Evolutionary conservation across 1,140 invertebrate genomes (phyloP), one percentile per base, ranked within the genome.

Genomic region (Nebria ingens): DNA sequence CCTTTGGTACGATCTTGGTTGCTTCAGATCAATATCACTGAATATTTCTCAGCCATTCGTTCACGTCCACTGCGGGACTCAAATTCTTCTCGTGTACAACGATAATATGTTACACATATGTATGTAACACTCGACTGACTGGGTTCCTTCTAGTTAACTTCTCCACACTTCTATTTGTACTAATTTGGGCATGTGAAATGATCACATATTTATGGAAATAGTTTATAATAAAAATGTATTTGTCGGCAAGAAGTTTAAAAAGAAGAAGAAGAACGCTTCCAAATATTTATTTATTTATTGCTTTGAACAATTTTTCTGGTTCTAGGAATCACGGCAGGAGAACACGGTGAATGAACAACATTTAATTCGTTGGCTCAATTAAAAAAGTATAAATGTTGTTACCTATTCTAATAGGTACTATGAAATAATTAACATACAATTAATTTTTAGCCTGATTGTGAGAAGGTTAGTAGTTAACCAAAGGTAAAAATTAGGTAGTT

Each of bases 51-150:
- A 45, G 40, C 40, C 9, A 29, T 29, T 6, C 25, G 6, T 45
- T 6, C 15, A 12, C 9, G 9, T 4, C 40, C 15, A 45, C 25
- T 12, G 15, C 40, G 15, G 17, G 40, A 45, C 6, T 6, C 6
- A 17, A 45, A 45, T 45, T 45, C 15, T 6, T 4, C 3, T 17
- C 40, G 40, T 45, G 40, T 45, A 45, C 17, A 45, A 6, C 40
- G 40, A 45, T 45, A 45, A 45, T 45, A 45, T 45, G 40, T 45
- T 45, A 45, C 40, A 45, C 15, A 45, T n/a, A n/a, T n/a, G n/a
- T n/a, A n/a, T 45, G 40, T 45, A 45, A 45, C 40, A 17, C 40
- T 6, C n/a, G n/a, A n/a, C n/a, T n/a, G n/a, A n/a, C 6, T 34
- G 6, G 25, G 25, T 34, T 34, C 25, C n/a, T 34, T n/a, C n/a